Evolutionary conservation across 1,140 invertebrate species (phyloP).

Genomic region (Orchesella cincta): DNA sequence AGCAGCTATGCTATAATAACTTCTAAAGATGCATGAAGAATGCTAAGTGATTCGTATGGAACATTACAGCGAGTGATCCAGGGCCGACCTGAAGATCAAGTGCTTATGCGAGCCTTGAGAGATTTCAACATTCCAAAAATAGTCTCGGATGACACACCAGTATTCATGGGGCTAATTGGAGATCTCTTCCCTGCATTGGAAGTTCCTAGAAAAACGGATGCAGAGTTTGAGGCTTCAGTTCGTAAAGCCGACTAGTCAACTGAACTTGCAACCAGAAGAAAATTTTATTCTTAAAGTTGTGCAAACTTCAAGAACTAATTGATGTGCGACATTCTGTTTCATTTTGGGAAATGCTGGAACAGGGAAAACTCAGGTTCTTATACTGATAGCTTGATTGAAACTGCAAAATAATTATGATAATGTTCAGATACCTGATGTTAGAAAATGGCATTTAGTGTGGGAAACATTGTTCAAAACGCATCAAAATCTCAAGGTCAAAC

Average conservation of each 20-base stretch:
- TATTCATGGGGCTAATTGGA: conserved; percentile 95
- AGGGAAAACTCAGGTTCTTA: conserved; percentile 88
- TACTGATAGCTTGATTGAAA: too few relatives aligned
- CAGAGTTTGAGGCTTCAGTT: conserved; percentile 90
- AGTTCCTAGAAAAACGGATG: conserved; percentile 89
- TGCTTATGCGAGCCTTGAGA: conserved; percentile 92
- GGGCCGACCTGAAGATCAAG: conserved; percentile 90
- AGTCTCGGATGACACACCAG: conserved; percentile 89
- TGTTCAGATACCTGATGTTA: neutral
- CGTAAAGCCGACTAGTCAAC: conserved; percentile 87
- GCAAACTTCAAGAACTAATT: conserved; percentile 87
- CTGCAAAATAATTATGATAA: neutral
- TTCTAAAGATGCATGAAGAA: neutral
- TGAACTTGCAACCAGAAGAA: conserved; percentile 90
- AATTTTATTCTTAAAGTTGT: conserved; percentile 95
- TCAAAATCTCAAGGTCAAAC: conserved; percentile 84
- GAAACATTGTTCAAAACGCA: conserved; percentile 88
- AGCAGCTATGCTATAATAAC: neutral
- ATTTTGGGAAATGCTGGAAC: conserved; percentile 92
- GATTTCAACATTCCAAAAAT: conserved; percentile 98
- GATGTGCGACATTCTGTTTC: conserved; percentile 97
- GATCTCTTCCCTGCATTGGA: conserved; percentile 94
- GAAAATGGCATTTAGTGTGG: conserved; percentile 66
- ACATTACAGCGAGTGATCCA: conserved; percentile 73
- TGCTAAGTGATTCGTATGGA: neutral